phyloP scores from a whole-genome alignment of 2,113 vertebrate genomes.

The Apteryx owenii region DNA sequence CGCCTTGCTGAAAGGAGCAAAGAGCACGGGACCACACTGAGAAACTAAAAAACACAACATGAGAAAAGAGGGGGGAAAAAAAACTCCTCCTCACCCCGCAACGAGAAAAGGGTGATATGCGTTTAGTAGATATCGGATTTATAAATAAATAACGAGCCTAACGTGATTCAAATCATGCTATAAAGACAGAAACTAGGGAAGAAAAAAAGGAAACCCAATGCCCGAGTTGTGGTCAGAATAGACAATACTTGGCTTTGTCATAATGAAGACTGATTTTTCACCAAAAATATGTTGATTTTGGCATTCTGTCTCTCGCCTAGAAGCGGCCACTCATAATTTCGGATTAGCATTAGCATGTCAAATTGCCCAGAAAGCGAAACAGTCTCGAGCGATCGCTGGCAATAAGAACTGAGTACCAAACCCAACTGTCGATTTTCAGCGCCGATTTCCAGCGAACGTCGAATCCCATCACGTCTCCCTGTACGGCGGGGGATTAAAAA shows the following conservation, averaged over 20 bases:
- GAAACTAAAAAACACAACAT: not conserved
- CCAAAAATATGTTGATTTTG: not conserved
- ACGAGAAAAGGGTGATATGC: not conserved
- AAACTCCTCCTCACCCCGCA: not conserved
- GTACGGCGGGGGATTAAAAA: not conserved
- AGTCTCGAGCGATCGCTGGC: not conserved
- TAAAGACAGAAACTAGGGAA: not conserved
- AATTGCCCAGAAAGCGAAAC: not conserved
- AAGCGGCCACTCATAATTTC: not conserved
- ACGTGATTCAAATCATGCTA: not conserved
- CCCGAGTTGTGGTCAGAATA: not conserved
- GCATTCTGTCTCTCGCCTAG: not conserved
- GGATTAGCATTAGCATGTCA: not conserved
- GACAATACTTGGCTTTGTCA: not conserved
- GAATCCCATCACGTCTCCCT: no score
- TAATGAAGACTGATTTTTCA: slow-evolving; percentile 10
- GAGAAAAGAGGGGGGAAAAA: not conserved
- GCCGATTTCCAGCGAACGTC: no score
- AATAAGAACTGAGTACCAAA: not conserved
- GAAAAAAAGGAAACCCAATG: not conserved
- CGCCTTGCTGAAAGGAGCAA: not conserved
- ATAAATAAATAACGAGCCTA: not conserved
- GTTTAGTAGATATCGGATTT: not conserved
- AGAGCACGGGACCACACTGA: not conserved
- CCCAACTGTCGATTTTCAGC: not conserved